Evolutionary conservation across 2,888 invertebrate species (phyloP).

Genomic region (Drosophila sordidula): DNA sequence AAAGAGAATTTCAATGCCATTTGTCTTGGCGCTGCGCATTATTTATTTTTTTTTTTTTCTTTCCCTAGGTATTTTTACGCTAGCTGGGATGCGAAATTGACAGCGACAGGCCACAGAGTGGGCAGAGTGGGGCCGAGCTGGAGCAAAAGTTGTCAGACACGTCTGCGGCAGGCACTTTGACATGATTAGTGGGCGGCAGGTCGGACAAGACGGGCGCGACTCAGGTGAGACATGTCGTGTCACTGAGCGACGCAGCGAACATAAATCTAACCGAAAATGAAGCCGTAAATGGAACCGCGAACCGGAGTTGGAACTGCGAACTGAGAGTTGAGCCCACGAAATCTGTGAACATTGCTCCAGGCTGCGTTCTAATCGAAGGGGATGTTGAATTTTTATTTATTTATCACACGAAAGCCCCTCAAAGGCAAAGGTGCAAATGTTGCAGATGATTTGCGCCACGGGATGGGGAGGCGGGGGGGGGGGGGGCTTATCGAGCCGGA

Average conservation of each 20-base stretch:
- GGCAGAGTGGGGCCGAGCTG: background rate
- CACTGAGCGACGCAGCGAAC: constrained; percentile 46
- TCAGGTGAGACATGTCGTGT: constrained; percentile 55
- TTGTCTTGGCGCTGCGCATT: constrained; percentile 42
- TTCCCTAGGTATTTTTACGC: constrained; percentile 34
- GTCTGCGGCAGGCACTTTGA: constrained; percentile 52
- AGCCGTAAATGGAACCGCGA: constrained; percentile 8
- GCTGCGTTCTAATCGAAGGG: constrained; percentile 35
- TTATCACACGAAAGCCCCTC: constrained; percentile 41
- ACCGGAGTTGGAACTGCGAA: too few relatives aligned
- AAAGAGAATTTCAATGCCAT: constrained; percentile 56
- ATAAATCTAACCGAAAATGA: constrained; percentile 58
- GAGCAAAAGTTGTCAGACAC: constrained; percentile 43
- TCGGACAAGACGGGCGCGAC: constrained; percentile 33
- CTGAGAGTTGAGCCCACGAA: constrained; percentile 17
- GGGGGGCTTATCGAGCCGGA: constrained; percentile 63
- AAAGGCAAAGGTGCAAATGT: constrained; percentile 48
- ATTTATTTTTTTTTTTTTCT: background rate
- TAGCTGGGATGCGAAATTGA: constrained; percentile 67
- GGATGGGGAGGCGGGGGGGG: too few relatives aligned
- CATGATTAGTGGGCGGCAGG: constrained; percentile 59
- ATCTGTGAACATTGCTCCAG: constrained; percentile 31
- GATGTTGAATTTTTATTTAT: constrained; percentile 55
- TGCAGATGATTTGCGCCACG: constrained; percentile 27
- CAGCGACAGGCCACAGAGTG: constrained; percentile 71